phyloP scores from a whole-genome alignment of 2,888 invertebrate species.

The Busseola fusca region DNA sequence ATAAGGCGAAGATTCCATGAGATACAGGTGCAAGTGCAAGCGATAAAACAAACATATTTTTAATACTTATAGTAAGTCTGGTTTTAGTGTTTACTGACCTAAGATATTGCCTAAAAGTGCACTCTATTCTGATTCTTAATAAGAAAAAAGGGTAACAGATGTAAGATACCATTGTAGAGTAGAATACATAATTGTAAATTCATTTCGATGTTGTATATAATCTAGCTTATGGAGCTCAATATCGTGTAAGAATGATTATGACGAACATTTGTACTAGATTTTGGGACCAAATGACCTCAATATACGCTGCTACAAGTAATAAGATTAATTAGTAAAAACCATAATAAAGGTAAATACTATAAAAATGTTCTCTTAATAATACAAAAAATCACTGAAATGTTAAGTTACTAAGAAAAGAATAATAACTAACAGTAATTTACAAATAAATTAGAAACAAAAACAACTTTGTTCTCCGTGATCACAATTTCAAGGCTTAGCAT shows the following conservation, averaged over 20 bases:
- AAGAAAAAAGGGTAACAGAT: slow-evolving; percentile 54
- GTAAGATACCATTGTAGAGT: slow-evolving; percentile 37
- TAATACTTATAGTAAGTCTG: slow-evolving; percentile 38
- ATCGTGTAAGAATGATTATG: slow-evolving; percentile 57
- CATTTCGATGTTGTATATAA: slow-evolving; percentile 32
- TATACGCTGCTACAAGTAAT: slow-evolving; percentile 62
- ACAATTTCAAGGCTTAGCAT: slow-evolving; percentile 77
- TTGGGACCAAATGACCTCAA: slow-evolving; percentile 81
- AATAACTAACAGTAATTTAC: slow-evolving; percentile 85
- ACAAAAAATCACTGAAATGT: slow-evolving; percentile 68
- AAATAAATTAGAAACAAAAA: slow-evolving; percentile 89
- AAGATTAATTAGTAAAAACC: slow-evolving; percentile 66
- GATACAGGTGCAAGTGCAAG: slow-evolving; percentile 56
- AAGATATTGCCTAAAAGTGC: slow-evolving; percentile 70
- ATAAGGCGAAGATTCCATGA: slow-evolving; percentile 57
- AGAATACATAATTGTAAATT: slow-evolving; percentile 36
- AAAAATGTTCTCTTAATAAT: slow-evolving; percentile 68
- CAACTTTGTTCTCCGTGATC: slow-evolving; percentile 87
- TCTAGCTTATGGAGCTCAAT: slow-evolving; percentile 34
- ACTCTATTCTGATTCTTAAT: slow-evolving; percentile 62
- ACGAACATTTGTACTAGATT: slow-evolving; percentile 77
- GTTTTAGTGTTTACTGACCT: slow-evolving; percentile 66
- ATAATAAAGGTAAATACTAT: slow-evolving; percentile 70
- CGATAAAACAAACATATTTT: slow-evolving; percentile 41
- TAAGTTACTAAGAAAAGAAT: slow-evolving; percentile 70